Base-by-base conservation (phyloP, 2,797 vertebrate species). In the Bradypus variegatus region DNA sequence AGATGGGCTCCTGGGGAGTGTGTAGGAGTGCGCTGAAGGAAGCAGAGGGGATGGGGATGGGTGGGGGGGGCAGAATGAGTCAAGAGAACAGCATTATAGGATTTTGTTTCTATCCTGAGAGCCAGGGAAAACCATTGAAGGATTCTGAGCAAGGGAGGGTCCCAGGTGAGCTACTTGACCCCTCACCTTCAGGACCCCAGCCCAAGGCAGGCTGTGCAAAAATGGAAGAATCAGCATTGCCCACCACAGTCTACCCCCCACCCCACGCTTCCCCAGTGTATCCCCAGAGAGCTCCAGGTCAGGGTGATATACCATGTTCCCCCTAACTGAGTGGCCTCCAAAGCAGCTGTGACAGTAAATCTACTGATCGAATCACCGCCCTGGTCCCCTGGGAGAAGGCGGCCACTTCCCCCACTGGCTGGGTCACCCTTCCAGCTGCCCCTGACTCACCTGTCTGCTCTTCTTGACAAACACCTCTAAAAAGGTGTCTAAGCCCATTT, bases 91-190 rank as follows among this genome's bases (percentile, higher is more conserved):
- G 53, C 31, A 3, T 11, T 23, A 5, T 78, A 38, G 72, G n/a
- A 23, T 27, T 48, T 31, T 65, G 23, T 25, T 36, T 45, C 72
- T 48, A 13, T 48, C 5, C 60, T 12, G 27, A 58, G 38, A 78
- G 13, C 0, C 0, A 0, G 1, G 21, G 36, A 65, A n/a, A 29
- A 29, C 23, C 33, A 33, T 13, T 0, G 14, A 58, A 25, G 72
- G 13, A 36, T 23, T 48, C 25, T 83, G 48, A 50, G 27, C 15
- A 4, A 12, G 60, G 33, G 33, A 48, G 15, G 25, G 6, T 36
- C 3, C 14, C 18, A 8, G 0, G 41, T 3, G 21, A 25, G 9
- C 15, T 0, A 1, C 6, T 8, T 73, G 36, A 5, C 79, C 38
- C 50, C 27, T 9, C 45, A 23, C 38, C 18, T n/a, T 11, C 29